These are phyloP conservation scores for Phocides pigmalion DNA, from an alignment of 1,140 invertebrate genomes.

Conservation along the genomic window DNA sequence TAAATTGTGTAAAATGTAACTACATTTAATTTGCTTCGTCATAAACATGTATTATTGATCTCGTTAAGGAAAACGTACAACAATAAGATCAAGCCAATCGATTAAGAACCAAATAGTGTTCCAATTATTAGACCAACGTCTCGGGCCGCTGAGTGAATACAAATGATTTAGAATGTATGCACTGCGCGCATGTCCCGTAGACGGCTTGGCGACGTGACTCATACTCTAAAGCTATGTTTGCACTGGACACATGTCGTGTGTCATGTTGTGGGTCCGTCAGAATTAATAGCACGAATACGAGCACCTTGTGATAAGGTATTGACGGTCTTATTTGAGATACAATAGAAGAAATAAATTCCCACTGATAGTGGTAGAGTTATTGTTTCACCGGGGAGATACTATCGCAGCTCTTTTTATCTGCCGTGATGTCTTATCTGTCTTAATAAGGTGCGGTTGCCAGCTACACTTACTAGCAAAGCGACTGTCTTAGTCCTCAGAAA, in stretches of 20 bases:
- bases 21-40: neutral
- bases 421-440: too few species aligned
- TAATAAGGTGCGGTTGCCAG: too few species aligned
- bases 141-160: constrained; percentile 13
- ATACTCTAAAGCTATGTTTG: constrained; percentile 9
- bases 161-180: constrained; percentile 18
- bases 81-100: constrained; percentile 15
- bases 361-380: too few species aligned
- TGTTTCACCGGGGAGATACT: too few species aligned
- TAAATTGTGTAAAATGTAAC: neutral
- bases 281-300: constrained; percentile 6
- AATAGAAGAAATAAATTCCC: too few species aligned
- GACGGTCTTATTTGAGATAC: neutral
- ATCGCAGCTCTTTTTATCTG: too few species aligned
- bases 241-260: constrained; percentile 13
- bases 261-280: constrained; percentile 3
- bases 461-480: too few species aligned
- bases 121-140: constrained; percentile 11
- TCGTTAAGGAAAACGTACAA: neutral
- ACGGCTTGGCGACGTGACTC: constrained; percentile 32
- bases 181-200: constrained; percentile 18
- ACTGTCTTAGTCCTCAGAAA: too few species aligned
- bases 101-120: constrained; percentile 24
- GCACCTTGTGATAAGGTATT: neutral
- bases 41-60: neutral